Percentiles rank a stretch among this genome's conserved stretches.
Conservation (phyloP, 2,888 invertebrate species). For the Julus scanicus region DNA sequence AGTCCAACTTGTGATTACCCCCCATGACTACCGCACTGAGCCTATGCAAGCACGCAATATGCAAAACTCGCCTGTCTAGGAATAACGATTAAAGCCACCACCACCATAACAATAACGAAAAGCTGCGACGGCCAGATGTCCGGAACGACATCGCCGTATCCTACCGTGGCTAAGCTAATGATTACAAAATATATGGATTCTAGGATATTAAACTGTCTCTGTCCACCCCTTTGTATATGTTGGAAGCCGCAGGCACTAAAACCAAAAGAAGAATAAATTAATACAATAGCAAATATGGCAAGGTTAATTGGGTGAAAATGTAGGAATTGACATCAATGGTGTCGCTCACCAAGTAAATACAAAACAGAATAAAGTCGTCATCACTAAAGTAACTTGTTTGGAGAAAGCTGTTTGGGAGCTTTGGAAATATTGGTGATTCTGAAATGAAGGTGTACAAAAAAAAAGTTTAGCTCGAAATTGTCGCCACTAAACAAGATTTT, state of each 20-base stretch:
- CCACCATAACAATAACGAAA: slow-evolving; percentile 68
- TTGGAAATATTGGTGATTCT: slow-evolving; percentile 56
- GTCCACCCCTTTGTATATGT: slow-evolving; percentile 69
- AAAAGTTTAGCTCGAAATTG: no score
- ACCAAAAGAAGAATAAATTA: not conserved
- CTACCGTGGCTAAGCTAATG: slow-evolving; percentile 70
- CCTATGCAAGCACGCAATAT: not conserved
- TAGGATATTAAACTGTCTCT: slow-evolving; percentile 66
- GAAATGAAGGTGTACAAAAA: not conserved
- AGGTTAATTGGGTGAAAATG: no score
- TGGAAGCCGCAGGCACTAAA: slow-evolving; percentile 69
- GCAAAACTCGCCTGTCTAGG: slow-evolving; percentile 66
- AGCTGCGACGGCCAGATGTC: slow-evolving; percentile 69
- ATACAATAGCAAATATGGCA: not conserved
- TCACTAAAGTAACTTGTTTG: slow-evolving; percentile 56
- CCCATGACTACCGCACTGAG: not conserved
- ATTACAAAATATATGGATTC: slow-evolving; percentile 69
- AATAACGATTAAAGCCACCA: slow-evolving; percentile 67
- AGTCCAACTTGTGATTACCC: not conserved
- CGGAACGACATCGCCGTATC: slow-evolving; percentile 68
- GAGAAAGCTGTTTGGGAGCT: slow-evolving; percentile 53
- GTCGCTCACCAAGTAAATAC: slow-evolving; percentile 55
- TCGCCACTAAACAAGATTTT: no score
- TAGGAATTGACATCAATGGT: not conserved
- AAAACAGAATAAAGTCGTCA: slow-evolving; percentile 56